A percentile compares a stretch with the other conserved stretches of the same genome.
phyloP scores from a whole-genome alignment of 2,113 vertebrate species.

The Mastomys coucha region DNA sequence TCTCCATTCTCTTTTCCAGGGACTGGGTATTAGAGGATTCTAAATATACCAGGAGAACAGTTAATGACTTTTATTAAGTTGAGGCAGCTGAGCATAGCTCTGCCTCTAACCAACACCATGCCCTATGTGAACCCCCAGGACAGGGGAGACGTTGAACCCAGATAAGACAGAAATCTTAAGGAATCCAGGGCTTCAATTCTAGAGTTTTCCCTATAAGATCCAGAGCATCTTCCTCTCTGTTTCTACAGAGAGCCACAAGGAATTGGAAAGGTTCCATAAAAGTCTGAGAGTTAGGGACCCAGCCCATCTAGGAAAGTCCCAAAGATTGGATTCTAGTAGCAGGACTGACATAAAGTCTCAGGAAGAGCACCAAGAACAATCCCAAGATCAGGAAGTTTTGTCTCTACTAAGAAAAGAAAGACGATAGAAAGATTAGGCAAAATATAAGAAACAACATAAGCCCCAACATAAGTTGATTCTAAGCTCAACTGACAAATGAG shows the following conservation, averaged over 20 bases:
- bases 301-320: neutral
- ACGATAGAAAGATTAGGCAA: neutral
- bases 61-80: neutral
- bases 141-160: neutral
- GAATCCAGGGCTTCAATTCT: neutral
- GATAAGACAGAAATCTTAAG: neutral
- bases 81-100: neutral
- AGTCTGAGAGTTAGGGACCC: too few species aligned
- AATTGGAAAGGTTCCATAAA: neutral
- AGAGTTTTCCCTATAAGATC: neutral
- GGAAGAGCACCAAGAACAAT: conserved; percentile 12
- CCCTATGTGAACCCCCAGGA: neutral
- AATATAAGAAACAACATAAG: neutral
- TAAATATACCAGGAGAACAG: neutral
- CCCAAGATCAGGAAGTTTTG: neutral
- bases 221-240: neutral
- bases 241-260: neutral
- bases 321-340: neutral
- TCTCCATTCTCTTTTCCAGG: neutral
- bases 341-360: neutral
- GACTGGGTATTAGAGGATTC: neutral
- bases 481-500: neutral
- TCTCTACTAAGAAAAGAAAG: neutral
- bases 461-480: neutral
- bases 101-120: neutral